Conservation (phyloP, 2,888 invertebrate genomes). For the Axea sp. region DNA sequence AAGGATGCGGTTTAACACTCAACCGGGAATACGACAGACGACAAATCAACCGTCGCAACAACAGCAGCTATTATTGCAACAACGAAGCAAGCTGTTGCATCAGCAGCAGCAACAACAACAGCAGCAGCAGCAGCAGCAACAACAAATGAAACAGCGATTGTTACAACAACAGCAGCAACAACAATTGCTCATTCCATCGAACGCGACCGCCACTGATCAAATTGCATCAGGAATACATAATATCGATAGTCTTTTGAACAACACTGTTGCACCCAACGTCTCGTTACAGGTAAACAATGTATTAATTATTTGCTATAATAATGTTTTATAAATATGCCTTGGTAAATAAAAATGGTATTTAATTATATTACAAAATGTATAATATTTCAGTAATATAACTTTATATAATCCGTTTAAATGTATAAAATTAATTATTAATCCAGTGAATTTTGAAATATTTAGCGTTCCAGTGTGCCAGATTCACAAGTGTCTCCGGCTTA, state of each 20-base stretch:
- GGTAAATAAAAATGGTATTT: too few relatives aligned
- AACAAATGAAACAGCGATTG: slow-evolving; percentile 84
- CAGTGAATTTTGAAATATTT: slow-evolving; percentile 11
- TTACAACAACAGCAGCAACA: slow-evolving; percentile 90
- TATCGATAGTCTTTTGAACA: slow-evolving; percentile 91
- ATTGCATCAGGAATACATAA: slow-evolving; percentile 83
- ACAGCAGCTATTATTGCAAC: slow-evolving; percentile 79
- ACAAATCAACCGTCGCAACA: slow-evolving; percentile 74
- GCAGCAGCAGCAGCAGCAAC: too few relatives aligned
- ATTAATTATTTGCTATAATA: neutral
- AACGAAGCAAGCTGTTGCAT: slow-evolving; percentile 66
- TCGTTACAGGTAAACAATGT: slow-evolving; percentile 84
- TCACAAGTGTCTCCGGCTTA: slow-evolving; percentile 84
- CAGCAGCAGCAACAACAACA: too few relatives aligned
- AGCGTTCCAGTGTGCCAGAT: slow-evolving; percentile 81
- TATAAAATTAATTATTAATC: too few relatives aligned
- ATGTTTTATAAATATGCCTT: too few relatives aligned
- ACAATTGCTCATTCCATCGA: slow-evolving; percentile 89
- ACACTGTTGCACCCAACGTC: slow-evolving; percentile 93
- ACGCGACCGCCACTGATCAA: slow-evolving; percentile 84
- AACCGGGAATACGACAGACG: slow-evolving; percentile 72
- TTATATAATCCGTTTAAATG: too few relatives aligned
- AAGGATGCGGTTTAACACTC: slow-evolving; percentile 74
- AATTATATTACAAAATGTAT: too few relatives aligned
- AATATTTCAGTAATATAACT: too few relatives aligned